Percentiles rank a stretch among this genome's conserved stretches.
Conservation (phyloP, 2,113 vertebrate species). For the Oncorhynchus keta region DNA sequence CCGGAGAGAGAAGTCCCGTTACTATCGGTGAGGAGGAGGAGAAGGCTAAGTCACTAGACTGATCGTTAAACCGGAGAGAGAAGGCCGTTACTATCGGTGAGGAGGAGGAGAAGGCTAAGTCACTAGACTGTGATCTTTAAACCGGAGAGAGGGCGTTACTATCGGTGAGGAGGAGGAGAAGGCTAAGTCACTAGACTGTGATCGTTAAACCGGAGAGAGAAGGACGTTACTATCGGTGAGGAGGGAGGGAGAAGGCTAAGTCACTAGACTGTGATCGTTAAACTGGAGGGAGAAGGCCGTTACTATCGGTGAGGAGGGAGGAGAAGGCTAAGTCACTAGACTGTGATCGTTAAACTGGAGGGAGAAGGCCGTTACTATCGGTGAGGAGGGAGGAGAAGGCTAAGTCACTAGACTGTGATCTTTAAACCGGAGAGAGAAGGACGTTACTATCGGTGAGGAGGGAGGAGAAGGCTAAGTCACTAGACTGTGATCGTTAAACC, state of each 20-base stretch:
- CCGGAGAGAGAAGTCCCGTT: too few relatives aligned
- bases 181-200: slow-evolving; percentile 63
- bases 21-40: too few relatives aligned
- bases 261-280: slow-evolving; percentile 73
- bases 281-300: too few relatives aligned
- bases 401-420: slow-evolving; percentile 69
- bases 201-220: slow-evolving; percentile 69
- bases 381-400: slow-evolving; percentile 54
- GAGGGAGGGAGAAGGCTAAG: slow-evolving; percentile 52
- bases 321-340: slow-evolving; percentile 56
- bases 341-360: slow-evolving; percentile 72
- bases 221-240: slow-evolving; percentile 67
- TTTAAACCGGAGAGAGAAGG: slow-evolving; percentile 60
- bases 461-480: slow-evolving; percentile 58
- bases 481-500: slow-evolving; percentile 72
- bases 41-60: slow-evolving; percentile 61
- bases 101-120: slow-evolving; percentile 50
- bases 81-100: slow-evolving; percentile 67
- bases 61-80: slow-evolving; percentile 73
- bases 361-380: slow-evolving; percentile 65
- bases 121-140: slow-evolving; percentile 72
- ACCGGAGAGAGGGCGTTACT: slow-evolving; percentile 62
- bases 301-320: slow-evolving; percentile 61
- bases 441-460: slow-evolving; percentile 68
- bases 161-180: slow-evolving; percentile 61